Percentiles rank a stretch among this genome's conserved stretches.
Evolutionary conservation across 1,140 invertebrate genomes (phyloP).

Genomic region (Cardiocondyla obscurior): DNA sequence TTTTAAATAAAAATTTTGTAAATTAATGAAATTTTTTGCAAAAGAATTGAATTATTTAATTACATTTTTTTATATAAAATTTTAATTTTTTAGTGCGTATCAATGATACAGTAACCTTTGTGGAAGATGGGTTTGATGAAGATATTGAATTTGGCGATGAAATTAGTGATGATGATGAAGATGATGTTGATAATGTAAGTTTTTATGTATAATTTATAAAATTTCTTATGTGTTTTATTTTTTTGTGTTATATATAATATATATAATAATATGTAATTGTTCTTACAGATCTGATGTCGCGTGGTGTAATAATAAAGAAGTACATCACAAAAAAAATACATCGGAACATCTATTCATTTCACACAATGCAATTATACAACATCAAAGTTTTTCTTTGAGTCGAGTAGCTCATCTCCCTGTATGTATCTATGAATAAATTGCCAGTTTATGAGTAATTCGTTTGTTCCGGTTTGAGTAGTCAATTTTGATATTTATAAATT

Average conservation of each 20-base stretch:
- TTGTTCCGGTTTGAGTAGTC: conserved; percentile 60
- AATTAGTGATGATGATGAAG: conserved; percentile 94
- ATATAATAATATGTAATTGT: conserved; percentile 22
- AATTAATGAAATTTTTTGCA: neutral
- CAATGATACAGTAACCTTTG: conserved; percentile 96
- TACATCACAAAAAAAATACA: conserved; percentile 49
- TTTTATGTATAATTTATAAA: neutral
- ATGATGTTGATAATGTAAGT: conserved; percentile 90
- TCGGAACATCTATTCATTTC: conserved; percentile 63
- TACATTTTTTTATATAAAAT: neutral
- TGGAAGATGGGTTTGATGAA: conserved; percentile 96
- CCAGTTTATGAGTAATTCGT: conserved; percentile 66
- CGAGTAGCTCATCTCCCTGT: conserved; percentile 69
- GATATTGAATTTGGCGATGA: conserved; percentile 98
- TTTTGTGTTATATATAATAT: neutral
- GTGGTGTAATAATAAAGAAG: conserved; percentile 60
- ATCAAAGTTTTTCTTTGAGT: conserved; percentile 52
- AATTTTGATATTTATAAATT: conserved; percentile 45
- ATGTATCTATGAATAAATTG: conserved; percentile 76
- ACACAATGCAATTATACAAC: conserved; percentile 49
- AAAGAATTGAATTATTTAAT: neutral
- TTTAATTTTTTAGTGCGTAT: conserved; percentile 89
- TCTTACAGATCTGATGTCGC: conserved; percentile 79
- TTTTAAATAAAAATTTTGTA: neutral
- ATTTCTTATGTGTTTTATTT: neutral